Percentiles rank a stretch among this genome's conserved stretches.
Conservation (phyloP, 2,888 invertebrate genomes). For the Trachelus tabidus region DNA sequence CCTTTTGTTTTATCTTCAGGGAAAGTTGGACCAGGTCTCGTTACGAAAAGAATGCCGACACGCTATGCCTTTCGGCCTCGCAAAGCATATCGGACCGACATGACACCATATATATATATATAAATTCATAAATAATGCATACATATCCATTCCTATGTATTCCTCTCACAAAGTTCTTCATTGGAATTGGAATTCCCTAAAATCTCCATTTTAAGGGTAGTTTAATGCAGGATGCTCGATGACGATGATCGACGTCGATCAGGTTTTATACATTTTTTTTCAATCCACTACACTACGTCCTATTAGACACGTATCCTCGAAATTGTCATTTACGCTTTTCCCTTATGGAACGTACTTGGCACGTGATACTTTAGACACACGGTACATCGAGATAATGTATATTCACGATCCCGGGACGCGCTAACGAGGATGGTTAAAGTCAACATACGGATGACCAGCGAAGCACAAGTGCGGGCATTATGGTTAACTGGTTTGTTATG, state of each 20-base stretch:
- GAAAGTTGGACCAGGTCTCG: not conserved
- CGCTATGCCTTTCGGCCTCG: not conserved
- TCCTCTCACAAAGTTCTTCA: not conserved
- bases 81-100: not conserved
- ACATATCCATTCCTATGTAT: not conserved
- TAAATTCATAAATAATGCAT: not conserved
- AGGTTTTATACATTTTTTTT: not conserved
- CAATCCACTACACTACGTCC: not conserved
- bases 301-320: not conserved
- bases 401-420: conserved; percentile 14
- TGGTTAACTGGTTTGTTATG: conserved; percentile 7
- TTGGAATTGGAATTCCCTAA: not conserved
- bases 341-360: conserved; percentile 9
- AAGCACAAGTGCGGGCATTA: conserved; percentile 24
- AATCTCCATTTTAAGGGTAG: not conserved
- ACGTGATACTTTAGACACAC: conserved; percentile 23
- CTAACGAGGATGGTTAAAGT: conserved; percentile 24
- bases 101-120: not conserved
- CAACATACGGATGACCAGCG: conserved; percentile 18
- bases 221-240: not conserved
- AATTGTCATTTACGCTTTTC: not conserved
- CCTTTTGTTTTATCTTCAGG: not conserved
- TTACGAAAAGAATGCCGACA: not conserved
- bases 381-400: conserved; percentile 18
- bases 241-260: not conserved